Base-by-base conservation (phyloP, 2,888 invertebrate species). In the Tanytarsus gracilentus region DNA sequence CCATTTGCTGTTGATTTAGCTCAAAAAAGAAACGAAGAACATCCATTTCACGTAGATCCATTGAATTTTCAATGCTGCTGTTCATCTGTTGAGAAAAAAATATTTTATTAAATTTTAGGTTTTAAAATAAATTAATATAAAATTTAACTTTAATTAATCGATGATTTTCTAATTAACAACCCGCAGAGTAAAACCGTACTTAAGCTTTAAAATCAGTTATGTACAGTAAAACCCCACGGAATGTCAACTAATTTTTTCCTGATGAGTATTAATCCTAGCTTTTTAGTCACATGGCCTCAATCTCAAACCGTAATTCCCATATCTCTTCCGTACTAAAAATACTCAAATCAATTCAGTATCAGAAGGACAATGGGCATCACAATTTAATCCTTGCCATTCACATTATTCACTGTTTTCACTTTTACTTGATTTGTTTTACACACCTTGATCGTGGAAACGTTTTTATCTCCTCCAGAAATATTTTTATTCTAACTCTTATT, bases 301-400 rank as follows among this genome's bases (percentile, higher is more conserved):
- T 26, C 30, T 18, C 7, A 23, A 50, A n/a, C 7, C 27, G 49
- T 60, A 18, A 14, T 50, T 50, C 60, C 60, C 60, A 60, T 60
- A 60, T 60, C 50, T 60, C 33, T 60, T 60, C 60, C 60, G 60
- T 60, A 60, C 60, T 60, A 60, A 49, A 60, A 36, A 7, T 18
- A 14, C 23, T 21, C 7, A 50, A 23, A 18, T 1, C 50, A 23
- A 26, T 50, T 60, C 50, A 50, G 49, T 33, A 50, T 9, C 25
- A 16, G 50, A 50, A 60, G 33, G 25, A 40, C 23, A 14, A 60
- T 30, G 18, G 60, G 60, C 14, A 49, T 4, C 26, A 60, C n/a
- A 29, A 26, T 5, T 59, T 14, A 1, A 27, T 16, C 11, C 56
- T 25, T 3, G 9, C 11, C 29, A 16, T 55, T 36, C 36, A 21